phyloP scores from a whole-genome alignment of 2,113 vertebrate species.

The Hypanus sabinus region DNA sequence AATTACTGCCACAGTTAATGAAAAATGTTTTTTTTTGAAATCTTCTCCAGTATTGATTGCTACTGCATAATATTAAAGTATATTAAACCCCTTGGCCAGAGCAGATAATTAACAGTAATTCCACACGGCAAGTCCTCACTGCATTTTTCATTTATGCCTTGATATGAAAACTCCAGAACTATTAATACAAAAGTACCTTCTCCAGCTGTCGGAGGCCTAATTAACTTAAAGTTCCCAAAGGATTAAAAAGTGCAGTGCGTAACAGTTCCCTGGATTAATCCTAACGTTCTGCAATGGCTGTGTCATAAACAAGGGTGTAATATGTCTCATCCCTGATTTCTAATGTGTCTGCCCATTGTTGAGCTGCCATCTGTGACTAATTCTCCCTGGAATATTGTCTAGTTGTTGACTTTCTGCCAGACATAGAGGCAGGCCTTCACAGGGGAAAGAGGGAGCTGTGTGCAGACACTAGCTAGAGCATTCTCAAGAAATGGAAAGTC shows the following conservation, averaged over 20 bases:
- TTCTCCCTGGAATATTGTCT: not conserved
- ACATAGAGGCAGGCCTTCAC: not conserved
- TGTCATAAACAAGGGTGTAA: slow-evolving; percentile 21
- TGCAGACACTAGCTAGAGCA: not conserved
- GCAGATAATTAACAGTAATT: not conserved
- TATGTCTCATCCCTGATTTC: not conserved
- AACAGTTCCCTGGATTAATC: not conserved
- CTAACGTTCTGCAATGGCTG: not conserved
- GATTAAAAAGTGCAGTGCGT: not conserved
- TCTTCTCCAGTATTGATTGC: not conserved
- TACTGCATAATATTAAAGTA: not conserved
- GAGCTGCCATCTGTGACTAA: slow-evolving; percentile 20
- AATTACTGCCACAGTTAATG: not conserved
- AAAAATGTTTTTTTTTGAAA: not conserved
- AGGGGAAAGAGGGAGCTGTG: not conserved
- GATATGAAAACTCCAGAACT: not conserved
- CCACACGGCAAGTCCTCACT: not conserved
- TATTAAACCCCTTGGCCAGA: not conserved
- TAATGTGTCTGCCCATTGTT: not conserved
- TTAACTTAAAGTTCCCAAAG: not conserved
- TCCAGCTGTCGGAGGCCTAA: not conserved
- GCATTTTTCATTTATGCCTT: not conserved
- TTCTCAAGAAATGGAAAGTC: too few species aligned
- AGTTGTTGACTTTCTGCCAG: not conserved
- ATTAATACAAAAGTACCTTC: not conserved